phyloP scores from a whole-genome alignment of 2,888 invertebrate species.

The Drosophila fungiperda region DNA sequence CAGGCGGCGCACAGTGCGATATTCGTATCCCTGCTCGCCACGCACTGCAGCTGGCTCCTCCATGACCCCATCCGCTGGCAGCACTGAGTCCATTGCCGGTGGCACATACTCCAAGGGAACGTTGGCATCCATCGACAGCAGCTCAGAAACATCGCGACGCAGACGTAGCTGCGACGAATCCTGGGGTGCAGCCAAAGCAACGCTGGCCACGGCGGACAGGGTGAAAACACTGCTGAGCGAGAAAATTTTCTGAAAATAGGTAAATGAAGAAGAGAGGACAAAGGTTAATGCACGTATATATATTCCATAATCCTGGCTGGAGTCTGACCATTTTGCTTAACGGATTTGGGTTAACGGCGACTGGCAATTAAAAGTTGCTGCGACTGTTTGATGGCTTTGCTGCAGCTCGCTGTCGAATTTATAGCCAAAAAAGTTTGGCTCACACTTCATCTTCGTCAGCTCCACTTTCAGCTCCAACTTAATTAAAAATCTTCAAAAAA shows the following conservation, averaged over 20 bases:
- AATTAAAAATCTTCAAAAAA: conserved; percentile 54
- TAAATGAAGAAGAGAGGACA: background rate
- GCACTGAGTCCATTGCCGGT: conserved; percentile 56
- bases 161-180: conserved; percentile 32
- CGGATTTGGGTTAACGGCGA: conserved; percentile 54
- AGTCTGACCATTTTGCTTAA: conserved; percentile 16
- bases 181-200: conserved; percentile 59
- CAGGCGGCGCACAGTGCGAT: conserved; percentile 70
- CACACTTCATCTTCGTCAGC: conserved; percentile 6
- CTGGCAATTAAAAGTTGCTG: conserved; percentile 72
- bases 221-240: conserved; percentile 67
- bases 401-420: conserved; percentile 52
- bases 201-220: conserved; percentile 69
- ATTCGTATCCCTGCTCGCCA: conserved; percentile 70
- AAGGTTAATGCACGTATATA: background rate
- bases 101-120: conserved; percentile 51
- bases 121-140: conserved; percentile 39
- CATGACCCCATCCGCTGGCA: conserved; percentile 21
- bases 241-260: conserved; percentile 70
- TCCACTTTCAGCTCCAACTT: conserved; percentile 34
- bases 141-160: conserved; percentile 75
- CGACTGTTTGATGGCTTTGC: conserved; percentile 68
- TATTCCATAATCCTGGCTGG: background rate
- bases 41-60: conserved; percentile 45
- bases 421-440: conserved; percentile 59